Base-by-base conservation (phyloP, 2,888 invertebrate genomes). In the Ophion costatus region DNA sequence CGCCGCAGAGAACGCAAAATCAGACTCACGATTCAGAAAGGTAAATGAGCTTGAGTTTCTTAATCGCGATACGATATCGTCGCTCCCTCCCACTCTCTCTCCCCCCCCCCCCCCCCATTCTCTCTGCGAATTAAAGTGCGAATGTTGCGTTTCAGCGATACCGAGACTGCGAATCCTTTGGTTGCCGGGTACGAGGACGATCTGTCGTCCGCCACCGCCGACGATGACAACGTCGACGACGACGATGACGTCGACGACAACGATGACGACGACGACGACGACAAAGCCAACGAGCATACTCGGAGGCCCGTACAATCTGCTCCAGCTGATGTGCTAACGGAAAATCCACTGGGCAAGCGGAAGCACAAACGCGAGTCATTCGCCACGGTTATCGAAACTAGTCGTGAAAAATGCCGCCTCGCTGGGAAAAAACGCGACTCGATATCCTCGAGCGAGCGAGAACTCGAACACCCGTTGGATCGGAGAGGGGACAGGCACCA, bases 171-270 rank as follows among this genome's bases (percentile, higher is more conserved):
- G 9, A 98, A 97, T 94, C 98, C 98, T 33, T 94, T 97, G 91
- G 97, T 98, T 0, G 97, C 97, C 38, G 96, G 96, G 73, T 96
- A 97, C 88, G 97, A 97, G 93, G 98, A 98, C 91, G 98, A 98
- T 91, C 94, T 98, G 66, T 97, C 97, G 88, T 96, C 96, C 0
- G 96, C 96, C 67, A 4, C 29, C 29, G 29, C 29, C 29, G 29
- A 29, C 29, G 29, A 29, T 4, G 38, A 38, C 38, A 0, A 29
- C 29, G 4, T 4, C 29, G 29, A 0, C 24, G 96, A 96, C 86
- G 94, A 94, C 33, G 33, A 33, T 5, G 7, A 33, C 33, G 7
- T 2, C 24, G 24, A 24, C 24, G 24, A 24, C 33, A 7, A 3
- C 33, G 4, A 33, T 7, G 7, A 38, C 9, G 38, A 38, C 38